Evolutionary conservation across 2,113 vertebrate species (phyloP).

Genomic region (Butastur rufipennis): DNA sequence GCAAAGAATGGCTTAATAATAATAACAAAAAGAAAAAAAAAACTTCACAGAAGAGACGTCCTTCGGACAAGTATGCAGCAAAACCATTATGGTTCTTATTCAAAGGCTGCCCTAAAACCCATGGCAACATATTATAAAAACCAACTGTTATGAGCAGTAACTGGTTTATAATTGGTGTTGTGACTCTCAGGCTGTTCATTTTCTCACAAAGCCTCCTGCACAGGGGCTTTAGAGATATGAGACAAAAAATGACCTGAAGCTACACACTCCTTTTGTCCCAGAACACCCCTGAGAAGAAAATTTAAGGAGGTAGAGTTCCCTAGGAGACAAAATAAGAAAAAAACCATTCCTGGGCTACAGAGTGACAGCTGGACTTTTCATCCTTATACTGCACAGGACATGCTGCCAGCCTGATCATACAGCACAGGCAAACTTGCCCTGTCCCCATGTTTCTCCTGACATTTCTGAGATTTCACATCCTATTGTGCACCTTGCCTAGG

Average conservation of each 20-base stretch:
- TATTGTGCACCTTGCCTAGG: not conserved
- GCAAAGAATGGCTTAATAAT: not conserved
- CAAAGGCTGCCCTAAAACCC: not conserved
- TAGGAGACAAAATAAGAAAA: not conserved
- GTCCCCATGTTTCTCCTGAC: not conserved
- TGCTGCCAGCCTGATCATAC: rapidly evolving
- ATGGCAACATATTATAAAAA: not conserved
- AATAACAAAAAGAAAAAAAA: not conserved
- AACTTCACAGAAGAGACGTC: not conserved
- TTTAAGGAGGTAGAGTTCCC: not conserved
- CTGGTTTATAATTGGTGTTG: not conserved
- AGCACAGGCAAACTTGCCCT: not conserved
- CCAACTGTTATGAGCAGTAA: not conserved
- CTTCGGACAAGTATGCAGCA: not conserved
- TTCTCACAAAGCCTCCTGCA: not conserved
- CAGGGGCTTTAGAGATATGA: not conserved
- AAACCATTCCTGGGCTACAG: not conserved
- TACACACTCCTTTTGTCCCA: not conserved
- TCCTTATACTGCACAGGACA: not conserved
- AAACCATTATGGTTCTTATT: not conserved
- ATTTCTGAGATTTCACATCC: not conserved
- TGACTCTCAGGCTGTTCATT: not conserved
- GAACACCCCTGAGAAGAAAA: not conserved
- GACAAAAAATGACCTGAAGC: not conserved
- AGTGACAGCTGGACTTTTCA: not conserved